These are phyloP conservation scores for Xestia ashworthii DNA, from an alignment of 2,888 invertebrate genomes.

Conservation along the genomic window DNA sequence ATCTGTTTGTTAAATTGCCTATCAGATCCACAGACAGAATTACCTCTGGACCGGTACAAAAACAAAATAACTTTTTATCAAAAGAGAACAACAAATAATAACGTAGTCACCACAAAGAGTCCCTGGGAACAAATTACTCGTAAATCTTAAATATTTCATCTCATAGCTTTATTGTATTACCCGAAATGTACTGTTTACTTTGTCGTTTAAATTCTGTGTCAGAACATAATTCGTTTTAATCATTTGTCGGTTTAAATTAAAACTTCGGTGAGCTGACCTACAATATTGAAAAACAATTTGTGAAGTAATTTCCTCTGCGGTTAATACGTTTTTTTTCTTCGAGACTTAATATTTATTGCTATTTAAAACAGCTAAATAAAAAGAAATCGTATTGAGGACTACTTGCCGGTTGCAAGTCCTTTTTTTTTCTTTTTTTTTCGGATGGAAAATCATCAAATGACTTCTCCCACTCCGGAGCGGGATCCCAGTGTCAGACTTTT, in stretches of 20 bases:
- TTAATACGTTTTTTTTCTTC: neutral
- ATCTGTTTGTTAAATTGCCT: neutral
- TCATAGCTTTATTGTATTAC: constrained; percentile 20
- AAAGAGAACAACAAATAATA: constrained; percentile 5
- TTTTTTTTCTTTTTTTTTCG: no score
- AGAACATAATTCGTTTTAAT: constrained; percentile 6
- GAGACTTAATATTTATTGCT: neutral
- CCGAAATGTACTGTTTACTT: constrained; percentile 9
- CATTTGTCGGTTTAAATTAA: constrained; percentile 18
- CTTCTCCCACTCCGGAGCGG: no score
- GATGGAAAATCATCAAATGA: no score
- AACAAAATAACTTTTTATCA: neutral
- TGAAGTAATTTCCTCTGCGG: neutral
- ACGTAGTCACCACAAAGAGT: constrained; percentile 14
- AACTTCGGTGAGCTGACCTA: neutral
- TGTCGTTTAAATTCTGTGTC: constrained; percentile 17
- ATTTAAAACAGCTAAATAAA: neutral
- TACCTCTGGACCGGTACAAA: neutral
- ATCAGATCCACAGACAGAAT: neutral
- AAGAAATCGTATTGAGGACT: no score
- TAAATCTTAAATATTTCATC: constrained; percentile 34
- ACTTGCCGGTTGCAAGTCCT: no score
- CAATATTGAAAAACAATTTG: constrained; percentile 6
- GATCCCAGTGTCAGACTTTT: no score
- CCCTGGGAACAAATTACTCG: constrained; percentile 15